Evolutionary conservation across 2,888 invertebrate species (phyloP).

Genomic region (Nephrotoma guestfalica): DNA sequence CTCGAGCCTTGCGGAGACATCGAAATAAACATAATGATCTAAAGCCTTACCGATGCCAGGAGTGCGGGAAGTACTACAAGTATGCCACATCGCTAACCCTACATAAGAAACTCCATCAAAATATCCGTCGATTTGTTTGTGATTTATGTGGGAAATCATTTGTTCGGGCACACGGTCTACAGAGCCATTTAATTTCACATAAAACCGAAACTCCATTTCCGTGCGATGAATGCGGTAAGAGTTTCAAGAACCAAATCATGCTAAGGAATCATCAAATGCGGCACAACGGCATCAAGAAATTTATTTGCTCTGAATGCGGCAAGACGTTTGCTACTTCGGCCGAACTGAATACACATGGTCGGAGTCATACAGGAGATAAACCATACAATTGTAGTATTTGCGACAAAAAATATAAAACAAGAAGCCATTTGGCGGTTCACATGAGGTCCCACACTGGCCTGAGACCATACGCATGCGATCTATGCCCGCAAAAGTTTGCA

Average conservation of each 20-base stretch:
- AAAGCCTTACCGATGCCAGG: constrained; percentile 11
- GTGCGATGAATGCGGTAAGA: constrained; percentile 10
- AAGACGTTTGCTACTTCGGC: constrained; percentile 11
- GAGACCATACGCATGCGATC: constrained; percentile 12
- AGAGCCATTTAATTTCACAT: constrained; percentile 12
- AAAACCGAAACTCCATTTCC: constrained; percentile 11
- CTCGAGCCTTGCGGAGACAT: constrained; percentile 35
- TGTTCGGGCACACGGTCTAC: constrained; percentile 11
- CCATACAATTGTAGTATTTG: constrained; percentile 11
- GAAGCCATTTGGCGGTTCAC: constrained; percentile 11
- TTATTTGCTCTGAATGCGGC: constrained; percentile 11
- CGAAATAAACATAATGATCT: constrained; percentile 8
- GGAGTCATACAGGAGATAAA: constrained; percentile 11
- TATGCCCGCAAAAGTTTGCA: constrained; percentile 11
- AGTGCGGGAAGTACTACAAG: constrained; percentile 13
- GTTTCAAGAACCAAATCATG: constrained; percentile 12
- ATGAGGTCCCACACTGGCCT: constrained; percentile 10
- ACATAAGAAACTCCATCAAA: constrained; percentile 34
- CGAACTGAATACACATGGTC: constrained; percentile 10
- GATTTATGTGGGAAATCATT: constrained; percentile 33
- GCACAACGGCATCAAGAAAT: constrained; percentile 10
- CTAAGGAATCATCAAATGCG: constrained; percentile 11
- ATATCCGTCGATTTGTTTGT: constrained; percentile 33
- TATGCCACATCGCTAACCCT: constrained; percentile 32
- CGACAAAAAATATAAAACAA: constrained; percentile 12